Evolutionary conservation across 1,140 invertebrate species (phyloP), one percentile per base, ranked within the genome.

Genomic region (Lucilia sericata): DNA sequence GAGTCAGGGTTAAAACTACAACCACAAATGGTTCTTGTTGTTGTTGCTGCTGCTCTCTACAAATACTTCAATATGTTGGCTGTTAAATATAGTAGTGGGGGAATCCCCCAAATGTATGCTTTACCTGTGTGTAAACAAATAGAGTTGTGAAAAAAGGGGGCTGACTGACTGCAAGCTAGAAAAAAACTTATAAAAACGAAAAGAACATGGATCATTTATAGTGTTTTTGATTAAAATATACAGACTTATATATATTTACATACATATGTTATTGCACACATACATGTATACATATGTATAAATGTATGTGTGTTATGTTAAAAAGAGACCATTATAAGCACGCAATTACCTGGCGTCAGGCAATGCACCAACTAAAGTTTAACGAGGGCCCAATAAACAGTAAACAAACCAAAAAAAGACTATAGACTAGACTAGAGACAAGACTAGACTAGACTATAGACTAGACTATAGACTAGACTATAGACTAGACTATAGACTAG

Each of bases 1-100:
- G 65, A 70, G 65, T 70, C 65, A 70, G 65, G 65, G 65, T 70
- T 70, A 70, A 70, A 70, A 70, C 65, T 70, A 70, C 65, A 70
- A 70, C 65, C 65, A 70, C 65, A 70, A 55, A 70, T 70, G 5
- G n/a, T n/a, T 70, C 7, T 17, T 30, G 25, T 30, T 65, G 8
- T 70, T 21, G n/a, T n/a, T 70, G 21, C 60, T 70, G 21, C 60
- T 65, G 5, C 60, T 19, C 8, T 65, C 14, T n/a, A 19, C 14
- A 65, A 42, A 10, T 42, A 42, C 42, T 42, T 5, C 42, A 42
- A 42, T 8, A 0, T 42, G 42, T 7, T 42, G 5, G 10, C 42
- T 8, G 42, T 10, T 3, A 36, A 36, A 36, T 36, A 5, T 42
- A 42, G 7, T 42, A 30, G 25, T 30, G 25, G 5, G 51, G 51